Evolutionary conservation across 2,888 invertebrate species (phyloP).

Genomic region (Apotomis turbidana): DNA sequence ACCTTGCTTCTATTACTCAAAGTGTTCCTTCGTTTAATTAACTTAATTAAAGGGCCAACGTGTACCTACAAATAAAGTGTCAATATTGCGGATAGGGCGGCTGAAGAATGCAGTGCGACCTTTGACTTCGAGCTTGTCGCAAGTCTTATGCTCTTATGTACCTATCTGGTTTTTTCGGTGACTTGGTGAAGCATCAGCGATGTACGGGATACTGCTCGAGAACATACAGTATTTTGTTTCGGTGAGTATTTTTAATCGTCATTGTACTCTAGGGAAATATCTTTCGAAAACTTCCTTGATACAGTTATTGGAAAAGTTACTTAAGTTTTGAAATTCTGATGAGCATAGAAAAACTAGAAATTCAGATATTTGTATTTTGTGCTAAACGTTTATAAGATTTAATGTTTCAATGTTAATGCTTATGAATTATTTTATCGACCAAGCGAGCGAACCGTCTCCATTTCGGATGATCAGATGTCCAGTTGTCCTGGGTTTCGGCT

Average conservation of each 20-base stretch:
- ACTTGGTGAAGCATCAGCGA: not conserved
- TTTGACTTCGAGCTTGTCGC: constrained; percentile 39
- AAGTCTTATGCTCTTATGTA: constrained; percentile 14
- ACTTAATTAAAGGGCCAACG: constrained; percentile 52
- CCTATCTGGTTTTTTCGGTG: not conserved
- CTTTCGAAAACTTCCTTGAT: too few relatives aligned
- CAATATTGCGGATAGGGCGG: constrained; percentile 33
- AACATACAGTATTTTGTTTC: constrained; percentile 85
- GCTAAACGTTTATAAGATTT: too few relatives aligned
- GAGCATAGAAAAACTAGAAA: too few relatives aligned
- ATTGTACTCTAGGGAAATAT: too few relatives aligned
- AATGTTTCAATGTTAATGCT: too few relatives aligned
- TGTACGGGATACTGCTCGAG: constrained; percentile 87
- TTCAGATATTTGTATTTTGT: too few relatives aligned
- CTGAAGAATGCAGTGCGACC: constrained; percentile 43
- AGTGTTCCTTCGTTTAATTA: constrained; percentile 48
- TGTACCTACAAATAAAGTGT: constrained; percentile 24
- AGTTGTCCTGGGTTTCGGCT: too few relatives aligned
- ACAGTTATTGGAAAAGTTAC: too few relatives aligned
- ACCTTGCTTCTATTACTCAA: constrained; percentile 39
- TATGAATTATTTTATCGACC: too few relatives aligned
- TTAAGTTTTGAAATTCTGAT: too few relatives aligned
- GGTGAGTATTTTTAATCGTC: constrained; percentile 64
- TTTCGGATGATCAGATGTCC: too few relatives aligned
- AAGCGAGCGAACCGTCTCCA: too few relatives aligned